Base-by-base conservation (phyloP, 2,113 vertebrate species). In the Corvus cornix region DNA sequence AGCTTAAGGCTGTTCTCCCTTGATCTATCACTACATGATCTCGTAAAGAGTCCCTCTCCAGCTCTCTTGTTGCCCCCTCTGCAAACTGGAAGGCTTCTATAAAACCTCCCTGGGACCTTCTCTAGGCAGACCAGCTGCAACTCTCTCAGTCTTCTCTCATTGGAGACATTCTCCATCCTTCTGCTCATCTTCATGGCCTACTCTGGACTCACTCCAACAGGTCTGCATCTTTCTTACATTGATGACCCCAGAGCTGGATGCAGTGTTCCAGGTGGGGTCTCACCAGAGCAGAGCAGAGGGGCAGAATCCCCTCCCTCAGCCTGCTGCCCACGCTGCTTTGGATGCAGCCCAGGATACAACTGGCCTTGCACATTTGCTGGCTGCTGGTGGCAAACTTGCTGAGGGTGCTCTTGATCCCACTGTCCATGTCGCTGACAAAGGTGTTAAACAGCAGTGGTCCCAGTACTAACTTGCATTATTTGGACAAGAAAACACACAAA, bases 321-420 rank as follows among this genome's bases (percentile, higher is more conserved):
- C 62, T 75, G 60, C 55, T 53, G n/a, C 6, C 39, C 39, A 60
- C 2, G 0, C 33, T n/a, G 23, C n/a, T 82, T 10, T 68, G 48
- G n/a, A n/a, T 60, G 30, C n/a, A 75, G 60, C 59, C 20, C 46
- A n/a, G 62, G 39, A 60, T 11, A 30, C 6, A 7, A 10, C 0
- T 48, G 39, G n/a, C 39, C 7, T 13, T 12, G 48, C 39, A 68
- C 11, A 10, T 26, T 41, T 89, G 11, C 64, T 35, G 13, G 22
- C 26, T 13, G n/a, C 35, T 0, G 0, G 24, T 20, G 26, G n/a
- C 17, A 62, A 76, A 43, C 63, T 23, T 48, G n/a, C 21, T 31
- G 52, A 48, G 41, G 17, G 17, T 55, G 48, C 17, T 58, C 30
- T 48, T 22, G 14, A 62, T 62, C 21, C 26, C 55, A 48, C 10